Conservation (phyloP, 2,113 vertebrate genomes). For the Micromys minutus region DNA sequence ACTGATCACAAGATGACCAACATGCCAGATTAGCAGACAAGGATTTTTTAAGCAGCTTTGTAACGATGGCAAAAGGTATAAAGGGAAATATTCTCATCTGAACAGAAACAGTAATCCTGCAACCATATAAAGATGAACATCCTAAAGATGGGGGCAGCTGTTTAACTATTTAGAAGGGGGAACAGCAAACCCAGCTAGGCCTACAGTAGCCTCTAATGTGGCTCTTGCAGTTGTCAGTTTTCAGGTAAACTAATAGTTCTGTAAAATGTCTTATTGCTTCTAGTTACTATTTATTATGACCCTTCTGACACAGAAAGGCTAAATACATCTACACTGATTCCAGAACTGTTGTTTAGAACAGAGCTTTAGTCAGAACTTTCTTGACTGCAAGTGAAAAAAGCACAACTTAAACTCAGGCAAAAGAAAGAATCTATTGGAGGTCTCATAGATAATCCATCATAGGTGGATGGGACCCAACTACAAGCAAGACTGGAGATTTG, state of each 20-base stretch:
- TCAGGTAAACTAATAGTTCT: background rate
- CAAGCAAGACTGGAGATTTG: background rate
- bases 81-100: conserved; percentile 1
- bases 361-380: conserved; percentile 10
- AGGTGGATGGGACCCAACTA: background rate
- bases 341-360: conserved; percentile 47
- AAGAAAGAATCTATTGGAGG: conserved; percentile 23
- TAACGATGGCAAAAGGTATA: background rate
- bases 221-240: conserved; percentile 10
- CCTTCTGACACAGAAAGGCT: background rate
- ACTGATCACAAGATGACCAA: background rate
- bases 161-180: background rate
- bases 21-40: background rate
- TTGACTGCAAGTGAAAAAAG: conserved; percentile 36
- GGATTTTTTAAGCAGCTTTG: conserved; percentile 27
- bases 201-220: background rate
- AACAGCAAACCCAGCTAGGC: background rate
- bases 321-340: conserved; percentile 23
- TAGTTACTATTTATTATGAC: background rate
- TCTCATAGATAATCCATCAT: background rate
- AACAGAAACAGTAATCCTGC: conserved; percentile 20
- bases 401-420: conserved; percentile 14
- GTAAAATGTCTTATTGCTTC: conserved; percentile 3
- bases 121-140: conserved; percentile 32
- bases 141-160: background rate